Base-by-base conservation (phyloP, 2,113 vertebrate genomes). In the Ptilorrhoa leucosticta region DNA sequence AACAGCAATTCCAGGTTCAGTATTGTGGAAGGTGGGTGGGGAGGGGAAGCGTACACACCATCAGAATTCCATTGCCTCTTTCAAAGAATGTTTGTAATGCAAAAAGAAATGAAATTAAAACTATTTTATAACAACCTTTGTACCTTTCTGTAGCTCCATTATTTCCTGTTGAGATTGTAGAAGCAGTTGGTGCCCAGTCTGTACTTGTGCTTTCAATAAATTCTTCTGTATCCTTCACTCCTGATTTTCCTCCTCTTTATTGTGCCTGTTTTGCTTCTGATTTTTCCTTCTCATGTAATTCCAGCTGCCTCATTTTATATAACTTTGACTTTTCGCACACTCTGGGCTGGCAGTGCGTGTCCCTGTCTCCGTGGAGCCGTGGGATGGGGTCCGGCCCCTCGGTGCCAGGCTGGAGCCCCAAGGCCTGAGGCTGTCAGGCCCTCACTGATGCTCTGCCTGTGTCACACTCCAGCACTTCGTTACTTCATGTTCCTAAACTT, bases 181-280 rank as follows among this genome's bases (percentile, higher is more conserved):
- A 96, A 97, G 95, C 96, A 60, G 95, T 94, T 97, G 90, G 86
- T 89, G 95, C 96, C 97, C 95, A 81, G 91, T 98, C 98, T 98
- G 98, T 98, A 97, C 96, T 97, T 97, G 97, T 97, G 96, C 97
- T 97, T 97, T 87, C 96, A 98, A 98, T 98, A 98, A 98, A 98
- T 90, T 97, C 97, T 97, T 97, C 97, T 97, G 94, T 98, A 96
- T 97, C 96, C 97, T 98, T 97, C 53, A 90, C 95, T 96, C 77
- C 90, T 92, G 90, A 92, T 92, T 64, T 92, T 87, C 83, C 56
- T 92, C 77, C 70, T 92, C 77, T 92, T 92, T 92, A 70, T 92
- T 92, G 90, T 92, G 90, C 83, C 77, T 92, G 76, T 92, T 87
- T 92, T 76, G 77, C 83, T 92, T 87, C 90, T 92, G 56, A 92